Percentiles rank a stretch among this genome's conserved stretches.
phyloP scores from a whole-genome alignment of 2,113 vertebrate species.

The Tetraodon nigroviridis region DNA sequence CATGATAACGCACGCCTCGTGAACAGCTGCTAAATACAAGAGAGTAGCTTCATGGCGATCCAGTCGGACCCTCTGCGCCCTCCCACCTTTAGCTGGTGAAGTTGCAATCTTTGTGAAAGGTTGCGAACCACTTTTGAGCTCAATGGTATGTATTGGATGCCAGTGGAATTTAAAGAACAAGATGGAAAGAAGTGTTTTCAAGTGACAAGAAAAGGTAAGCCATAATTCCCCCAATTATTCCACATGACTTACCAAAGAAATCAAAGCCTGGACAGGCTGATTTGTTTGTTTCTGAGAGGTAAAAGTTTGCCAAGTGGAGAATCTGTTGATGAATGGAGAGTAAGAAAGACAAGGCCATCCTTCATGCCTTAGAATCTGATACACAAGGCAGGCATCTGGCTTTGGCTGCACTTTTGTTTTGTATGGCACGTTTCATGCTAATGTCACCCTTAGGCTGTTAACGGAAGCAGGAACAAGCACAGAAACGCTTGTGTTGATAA shows the following conservation, averaged over 20 bases:
- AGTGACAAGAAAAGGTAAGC: slow-evolving; percentile 62
- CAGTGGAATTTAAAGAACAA: slow-evolving; percentile 39
- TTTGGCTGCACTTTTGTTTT: too few relatives aligned
- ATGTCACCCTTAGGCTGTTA: too few relatives aligned
- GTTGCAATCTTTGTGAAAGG: slow-evolving; percentile 14
- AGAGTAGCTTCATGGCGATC: slow-evolving; percentile 4
- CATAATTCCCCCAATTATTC: slow-evolving; percentile 2
- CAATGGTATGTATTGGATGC: slow-evolving; percentile 29
- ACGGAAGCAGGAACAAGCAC: too few relatives aligned
- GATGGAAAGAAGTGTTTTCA: slow-evolving; percentile 34
- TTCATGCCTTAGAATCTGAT: too few relatives aligned
- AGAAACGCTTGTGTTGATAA: too few relatives aligned
- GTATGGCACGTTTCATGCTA: too few relatives aligned
- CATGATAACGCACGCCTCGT: not conserved
- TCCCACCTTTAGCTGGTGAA: not conserved
- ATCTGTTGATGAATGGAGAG: too few relatives aligned
- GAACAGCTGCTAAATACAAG: slow-evolving; percentile 7
- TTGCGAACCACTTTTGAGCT: slow-evolving; percentile 9
- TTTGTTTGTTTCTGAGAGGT: not conserved
- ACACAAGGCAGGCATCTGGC: too few relatives aligned
- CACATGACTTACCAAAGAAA: too few relatives aligned
- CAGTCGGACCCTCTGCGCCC: not conserved
- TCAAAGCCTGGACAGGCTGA: not conserved
- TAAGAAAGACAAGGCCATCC: too few relatives aligned
- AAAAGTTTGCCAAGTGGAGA: not conserved